Percentiles rank a stretch among this genome's conserved stretches.
These are phyloP conservation scores for Electrophaes corylata DNA, from an alignment of 2,888 invertebrate genomes.

Conservation along the genomic window DNA sequence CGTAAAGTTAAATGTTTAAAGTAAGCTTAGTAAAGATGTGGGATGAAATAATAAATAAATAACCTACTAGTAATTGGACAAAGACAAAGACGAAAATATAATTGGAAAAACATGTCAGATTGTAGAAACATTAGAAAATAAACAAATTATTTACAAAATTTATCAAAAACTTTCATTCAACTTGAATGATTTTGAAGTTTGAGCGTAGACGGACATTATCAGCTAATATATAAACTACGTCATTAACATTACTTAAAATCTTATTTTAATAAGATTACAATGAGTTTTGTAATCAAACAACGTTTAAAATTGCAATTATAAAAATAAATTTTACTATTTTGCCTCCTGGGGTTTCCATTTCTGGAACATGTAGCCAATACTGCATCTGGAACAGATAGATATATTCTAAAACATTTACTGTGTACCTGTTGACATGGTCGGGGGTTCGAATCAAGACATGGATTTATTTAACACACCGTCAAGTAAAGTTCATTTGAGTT, in stretches of 20 bases:
- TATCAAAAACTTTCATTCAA: slow-evolving; percentile 20
- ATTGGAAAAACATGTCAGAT: slow-evolving; percentile 27
- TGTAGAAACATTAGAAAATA: slow-evolving; percentile 22
- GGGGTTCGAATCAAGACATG: no score
- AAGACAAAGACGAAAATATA: slow-evolving; percentile 31
- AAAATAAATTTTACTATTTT: slow-evolving; percentile 34
- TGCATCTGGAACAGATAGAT: slow-evolving; percentile 41
- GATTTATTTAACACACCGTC: no score
- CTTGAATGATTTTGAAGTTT: slow-evolving; percentile 13
- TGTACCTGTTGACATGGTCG: no score
- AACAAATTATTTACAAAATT: slow-evolving; percentile 35
- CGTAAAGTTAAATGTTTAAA: slow-evolving; percentile 7
- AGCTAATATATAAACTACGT: slow-evolving; percentile 15
- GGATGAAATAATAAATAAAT: slow-evolving; percentile 8
- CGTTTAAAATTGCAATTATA: slow-evolving; percentile 25
- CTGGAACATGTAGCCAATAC: slow-evolving; percentile 37
- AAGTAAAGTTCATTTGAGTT: no score
- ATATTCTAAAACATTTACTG: neutral
- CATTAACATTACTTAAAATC: slow-evolving; percentile 14
- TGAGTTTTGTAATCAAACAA: slow-evolving; percentile 11
- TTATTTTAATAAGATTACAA: slow-evolving; percentile 17
- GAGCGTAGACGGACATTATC: slow-evolving; percentile 25
- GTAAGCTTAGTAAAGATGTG: neutral
- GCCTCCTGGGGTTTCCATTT: slow-evolving; percentile 24
- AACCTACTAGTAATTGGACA: slow-evolving; percentile 13